Evolutionary conservation across 2,113 vertebrate species (phyloP), one percentile per base, ranked within the genome.

Genomic region (Rattus rattus): DNA sequence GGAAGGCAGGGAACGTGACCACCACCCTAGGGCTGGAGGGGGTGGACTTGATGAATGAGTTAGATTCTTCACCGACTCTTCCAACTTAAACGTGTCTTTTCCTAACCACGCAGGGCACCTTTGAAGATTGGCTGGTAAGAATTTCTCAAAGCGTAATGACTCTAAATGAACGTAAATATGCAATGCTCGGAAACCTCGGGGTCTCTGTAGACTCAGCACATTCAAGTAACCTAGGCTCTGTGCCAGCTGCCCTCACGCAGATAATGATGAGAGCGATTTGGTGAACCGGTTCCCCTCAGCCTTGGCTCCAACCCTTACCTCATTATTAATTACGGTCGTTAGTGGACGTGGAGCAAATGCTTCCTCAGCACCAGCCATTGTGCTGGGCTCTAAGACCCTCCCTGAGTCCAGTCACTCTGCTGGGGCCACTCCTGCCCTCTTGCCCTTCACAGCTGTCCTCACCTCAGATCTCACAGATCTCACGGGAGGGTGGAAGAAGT

Each of bases 141-240:
- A 86, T 81, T 85, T 88, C 43, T 94, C 43, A 81, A 92, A 63
- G n/a, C 95, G 70, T 80, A 84, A 91, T 76, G 52, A 88, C 69
- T 56, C 28, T 88, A 88, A 83, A 54, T n/a, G 72, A 92, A 54
- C 13, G 12, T 54, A 76, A 87, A 63, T 59, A 54, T 91, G 26
- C 2, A 56, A 90, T 63, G 33, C 28, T 54, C 92, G 83, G 88
- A 88, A 94, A 73, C 47, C 81, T 61, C 70, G 28, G 47, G 28
- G n/a, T 43, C 26, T 52, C 76, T 90, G 33, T n/a, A 30, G 19
- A 56, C 10, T 67, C 54, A 61, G 54, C 56, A 84, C 52, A n/a
- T 77, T 92, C 30, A 91, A 77, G 47, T 59, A 43, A 56, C 36
- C 54, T 43, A 33, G 65, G 56, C 33, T 67, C 54, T 1, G 3